Evolutionary conservation across 1,140 invertebrate genomes (phyloP).

Genomic region (Latrodectus geometricus): DNA sequence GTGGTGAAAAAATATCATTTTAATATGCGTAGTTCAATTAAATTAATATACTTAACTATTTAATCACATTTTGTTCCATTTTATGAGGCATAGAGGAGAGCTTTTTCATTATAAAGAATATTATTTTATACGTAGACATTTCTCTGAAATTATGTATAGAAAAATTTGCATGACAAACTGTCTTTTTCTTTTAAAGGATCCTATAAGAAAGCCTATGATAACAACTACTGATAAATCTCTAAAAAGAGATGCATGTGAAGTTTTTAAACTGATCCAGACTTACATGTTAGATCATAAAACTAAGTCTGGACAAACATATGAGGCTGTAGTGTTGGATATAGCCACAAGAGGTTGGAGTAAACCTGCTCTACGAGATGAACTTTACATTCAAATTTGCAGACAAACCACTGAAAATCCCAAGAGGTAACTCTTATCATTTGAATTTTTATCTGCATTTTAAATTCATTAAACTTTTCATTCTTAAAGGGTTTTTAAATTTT

Average conservation of each 20-base stretch:
- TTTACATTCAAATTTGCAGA: slow-evolving; percentile 93
- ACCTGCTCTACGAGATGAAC: slow-evolving; percentile 85
- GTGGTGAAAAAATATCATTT: too few species aligned
- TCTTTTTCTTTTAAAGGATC: slow-evolving; percentile 73
- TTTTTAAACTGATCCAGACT: slow-evolving; percentile 94
- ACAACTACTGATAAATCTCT: slow-evolving; percentile 87
- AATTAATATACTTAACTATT: too few species aligned
- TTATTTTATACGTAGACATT: too few species aligned
- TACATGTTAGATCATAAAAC: slow-evolving; percentile 98
- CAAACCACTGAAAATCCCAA: slow-evolving; percentile 96
- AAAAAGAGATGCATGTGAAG: slow-evolving; percentile 91
- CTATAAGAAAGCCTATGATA: slow-evolving; percentile 92
- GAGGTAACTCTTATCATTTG: slow-evolving; percentile 68
- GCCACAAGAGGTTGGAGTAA: slow-evolving; percentile 85
- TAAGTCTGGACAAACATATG: slow-evolving; percentile 85
- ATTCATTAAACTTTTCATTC: too few species aligned
- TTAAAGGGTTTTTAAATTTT: too few species aligned
- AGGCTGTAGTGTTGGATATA: slow-evolving; percentile 90
- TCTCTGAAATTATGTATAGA: too few species aligned
- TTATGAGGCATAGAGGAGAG: too few species aligned
- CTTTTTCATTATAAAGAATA: too few species aligned
- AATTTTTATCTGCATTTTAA: too few species aligned
- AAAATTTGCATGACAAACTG: too few species aligned
- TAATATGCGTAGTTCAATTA: too few species aligned
- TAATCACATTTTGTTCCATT: too few species aligned